Conservation (phyloP, 2,113 vertebrate genomes). For the Carlito syrichta region DNA sequence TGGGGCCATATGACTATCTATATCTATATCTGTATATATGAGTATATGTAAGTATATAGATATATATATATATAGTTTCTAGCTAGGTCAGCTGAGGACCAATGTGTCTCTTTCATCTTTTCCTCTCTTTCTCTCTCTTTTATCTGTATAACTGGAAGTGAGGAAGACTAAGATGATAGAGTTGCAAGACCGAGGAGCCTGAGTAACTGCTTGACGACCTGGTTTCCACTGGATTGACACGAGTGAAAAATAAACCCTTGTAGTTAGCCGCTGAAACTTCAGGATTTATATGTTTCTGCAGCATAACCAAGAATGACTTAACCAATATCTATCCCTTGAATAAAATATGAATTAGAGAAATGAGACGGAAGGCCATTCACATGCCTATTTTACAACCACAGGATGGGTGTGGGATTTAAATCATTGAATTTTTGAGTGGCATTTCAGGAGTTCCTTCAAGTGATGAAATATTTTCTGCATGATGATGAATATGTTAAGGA, state of each 20-base stretch:
- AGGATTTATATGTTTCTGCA: conserved; percentile 15
- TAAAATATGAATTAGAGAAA: background rate
- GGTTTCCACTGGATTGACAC: background rate
- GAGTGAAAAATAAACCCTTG: background rate
- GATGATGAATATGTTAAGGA: background rate
- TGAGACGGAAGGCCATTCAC: background rate
- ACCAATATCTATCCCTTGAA: background rate
- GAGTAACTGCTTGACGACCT: background rate
- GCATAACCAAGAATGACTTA: background rate
- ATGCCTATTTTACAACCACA: background rate
- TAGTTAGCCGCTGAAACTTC: background rate
- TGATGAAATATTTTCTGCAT: background rate
- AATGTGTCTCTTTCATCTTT: background rate
- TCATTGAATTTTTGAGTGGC: background rate
- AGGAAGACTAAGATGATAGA: background rate
- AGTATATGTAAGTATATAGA: too few species aligned
- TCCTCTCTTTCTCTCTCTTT: background rate
- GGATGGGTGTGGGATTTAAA: background rate
- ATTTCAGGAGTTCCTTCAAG: background rate
- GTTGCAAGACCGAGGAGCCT: background rate
- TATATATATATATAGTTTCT: too few species aligned
- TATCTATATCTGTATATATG: too few species aligned
- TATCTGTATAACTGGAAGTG: background rate
- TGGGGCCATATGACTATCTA: background rate
- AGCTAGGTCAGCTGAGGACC: too few species aligned